Base-by-base conservation (phyloP, 2,888 invertebrate species). In the Ptychoptera contaminata region DNA sequence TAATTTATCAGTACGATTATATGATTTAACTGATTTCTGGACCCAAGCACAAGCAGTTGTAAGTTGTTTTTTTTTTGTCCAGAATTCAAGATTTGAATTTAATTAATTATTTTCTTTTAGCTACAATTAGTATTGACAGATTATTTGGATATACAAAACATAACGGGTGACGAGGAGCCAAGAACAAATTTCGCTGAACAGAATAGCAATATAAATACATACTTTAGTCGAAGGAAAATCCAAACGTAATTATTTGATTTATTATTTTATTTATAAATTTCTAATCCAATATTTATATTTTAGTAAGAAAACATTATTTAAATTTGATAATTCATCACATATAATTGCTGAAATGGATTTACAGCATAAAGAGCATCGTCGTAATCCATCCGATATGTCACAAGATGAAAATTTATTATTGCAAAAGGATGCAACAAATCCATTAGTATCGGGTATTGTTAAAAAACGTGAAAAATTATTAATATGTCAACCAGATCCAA, bases 41-140 rank as follows among this genome's bases (percentile, higher is more conserved):
- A 77, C 79, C 37, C 83, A 87, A 55, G 84, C 90, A 34, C 92
- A 93, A 62, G 79, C 81, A 59, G 87, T 88, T 56, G 87, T 90
- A 67, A 69, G 77, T 70, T 40, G 35, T 11, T 40, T 39, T 32
- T 47, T 46, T 49, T 46, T n/a, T n/a, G n/a, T n/a, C n/a, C n/a
- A n/a, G n/a, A 39, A 16, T 36, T 48, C 14, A 8, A 2, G n/a
- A 30, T 11, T 14, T 12, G 7, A 50, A 38, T 54, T 12, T 12
- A 36, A 8, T 2, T 4, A 36, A 36, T 12, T 14, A 5, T 12
- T 51, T 47, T 50, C 46, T 62, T 67, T n/a, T 59, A 90, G 86
- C 61, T 91, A 39, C 87, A 91, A 67, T 70, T 85, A 7, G 69
- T 92, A 9, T 67, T 92, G 31, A 82, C 82, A 14, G 90, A 90